Evolutionary conservation across 2,888 invertebrate species (phyloP).

Genomic region (Schizotus pectinicornis): DNA sequence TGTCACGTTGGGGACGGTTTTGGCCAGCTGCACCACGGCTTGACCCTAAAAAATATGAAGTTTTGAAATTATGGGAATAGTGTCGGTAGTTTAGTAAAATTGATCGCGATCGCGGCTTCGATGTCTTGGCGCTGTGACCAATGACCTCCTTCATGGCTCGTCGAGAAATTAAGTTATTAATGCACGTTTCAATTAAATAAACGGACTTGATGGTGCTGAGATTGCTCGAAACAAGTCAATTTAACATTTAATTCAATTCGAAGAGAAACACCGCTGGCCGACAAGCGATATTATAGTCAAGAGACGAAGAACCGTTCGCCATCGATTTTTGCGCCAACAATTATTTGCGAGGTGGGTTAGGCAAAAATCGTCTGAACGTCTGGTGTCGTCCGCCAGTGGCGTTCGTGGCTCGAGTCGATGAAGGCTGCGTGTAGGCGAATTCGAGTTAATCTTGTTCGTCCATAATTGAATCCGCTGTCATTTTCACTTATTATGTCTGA

Average conservation of each 20-base stretch:
- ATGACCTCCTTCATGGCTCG: background rate
- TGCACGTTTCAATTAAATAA: constrained; percentile 22
- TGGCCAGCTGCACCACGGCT: constrained; percentile 82
- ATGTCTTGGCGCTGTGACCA: too few species aligned
- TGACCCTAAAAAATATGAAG: constrained; percentile 69
- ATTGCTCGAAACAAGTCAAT: constrained; percentile 21
- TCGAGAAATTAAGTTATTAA: constrained; percentile 19
- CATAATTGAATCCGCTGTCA: constrained; percentile 6
- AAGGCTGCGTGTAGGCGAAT: background rate
- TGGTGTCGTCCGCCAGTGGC: background rate
- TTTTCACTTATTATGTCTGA: background rate
- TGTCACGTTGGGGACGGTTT: constrained; percentile 80
- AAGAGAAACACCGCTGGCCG: constrained; percentile 4
- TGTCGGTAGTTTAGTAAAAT: too few species aligned
- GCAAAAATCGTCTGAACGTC: background rate
- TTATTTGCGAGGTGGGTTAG: background rate
- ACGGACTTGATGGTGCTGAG: constrained; percentile 16
- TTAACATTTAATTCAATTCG: constrained; percentile 11
- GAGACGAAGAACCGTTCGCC: background rate
- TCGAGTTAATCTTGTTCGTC: constrained; percentile 6
- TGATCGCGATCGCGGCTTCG: too few species aligned
- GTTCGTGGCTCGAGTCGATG: background rate
- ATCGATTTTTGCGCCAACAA: background rate
- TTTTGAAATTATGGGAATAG: too few species aligned
- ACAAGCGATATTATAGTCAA: background rate